Evolutionary conservation across 2,888 invertebrate species (phyloP).

Genomic region (Epinotia ramella): DNA sequence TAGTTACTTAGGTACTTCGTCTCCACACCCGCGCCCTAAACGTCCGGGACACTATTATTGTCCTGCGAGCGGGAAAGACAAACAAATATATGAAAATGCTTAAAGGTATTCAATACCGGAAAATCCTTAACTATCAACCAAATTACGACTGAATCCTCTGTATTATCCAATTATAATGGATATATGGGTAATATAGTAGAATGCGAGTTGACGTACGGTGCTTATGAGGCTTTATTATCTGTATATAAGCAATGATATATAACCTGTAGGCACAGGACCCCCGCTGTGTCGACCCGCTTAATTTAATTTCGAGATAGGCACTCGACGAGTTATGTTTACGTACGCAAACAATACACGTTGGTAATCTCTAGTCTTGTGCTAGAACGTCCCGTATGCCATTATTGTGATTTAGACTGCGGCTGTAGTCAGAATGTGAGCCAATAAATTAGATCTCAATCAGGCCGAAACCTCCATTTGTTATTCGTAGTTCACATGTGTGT

Average conservation of each 20-base stretch:
- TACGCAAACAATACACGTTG: slow-evolving; percentile 60
- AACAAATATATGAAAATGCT: no score
- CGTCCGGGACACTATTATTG: no score
- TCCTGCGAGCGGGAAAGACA: no score
- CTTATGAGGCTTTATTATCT: slow-evolving; percentile 35
- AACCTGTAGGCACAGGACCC: slow-evolving; percentile 39
- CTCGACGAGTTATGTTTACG: slow-evolving; percentile 52
- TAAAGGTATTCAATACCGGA: no score
- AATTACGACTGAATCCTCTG: neutral
- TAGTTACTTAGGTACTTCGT: no score
- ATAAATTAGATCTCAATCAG: slow-evolving; percentile 84
- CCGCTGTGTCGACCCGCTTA: slow-evolving; percentile 39
- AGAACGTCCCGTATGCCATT: slow-evolving; percentile 73
- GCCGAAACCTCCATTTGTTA: slow-evolving; percentile 76
- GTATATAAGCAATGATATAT: slow-evolving; percentile 30
- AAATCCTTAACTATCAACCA: neutral
- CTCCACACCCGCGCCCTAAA: no score
- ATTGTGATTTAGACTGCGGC: slow-evolving; percentile 78
- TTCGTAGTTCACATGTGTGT: slow-evolving; percentile 54
- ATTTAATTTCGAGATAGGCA: slow-evolving; percentile 45
- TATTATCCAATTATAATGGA: slow-evolving; percentile 1
- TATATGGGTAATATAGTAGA: slow-evolving; percentile 6
- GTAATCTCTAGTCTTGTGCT: slow-evolving; percentile 68
- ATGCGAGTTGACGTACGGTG: slow-evolving; percentile 12
- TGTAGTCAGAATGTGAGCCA: slow-evolving; percentile 76